Evolutionary conservation across 2,888 invertebrate genomes (phyloP).

Genomic region (Macaria notata): DNA sequence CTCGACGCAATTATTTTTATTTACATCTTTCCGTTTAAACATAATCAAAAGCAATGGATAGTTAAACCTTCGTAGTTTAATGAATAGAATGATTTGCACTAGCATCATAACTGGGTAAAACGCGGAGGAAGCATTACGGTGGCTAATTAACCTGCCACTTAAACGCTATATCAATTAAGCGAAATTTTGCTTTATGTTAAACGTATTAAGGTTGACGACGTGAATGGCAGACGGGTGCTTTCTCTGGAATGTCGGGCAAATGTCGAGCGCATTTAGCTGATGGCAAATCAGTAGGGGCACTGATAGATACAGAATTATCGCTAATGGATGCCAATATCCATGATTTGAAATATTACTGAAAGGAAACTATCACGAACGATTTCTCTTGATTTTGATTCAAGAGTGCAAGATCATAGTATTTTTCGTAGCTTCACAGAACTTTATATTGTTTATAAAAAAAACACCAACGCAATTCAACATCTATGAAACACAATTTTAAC

Average conservation of each 20-base stretch:
- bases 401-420: too few species aligned
- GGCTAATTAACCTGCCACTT: constrained; percentile 40
- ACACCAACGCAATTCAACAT: too few species aligned
- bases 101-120: constrained; percentile 37
- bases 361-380: too few species aligned
- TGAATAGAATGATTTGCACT: constrained; percentile 34
- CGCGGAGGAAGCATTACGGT: constrained; percentile 41
- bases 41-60: constrained; percentile 11
- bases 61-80: constrained; percentile 32
- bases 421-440: too few species aligned
- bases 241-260: constrained; percentile 59
- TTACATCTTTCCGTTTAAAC: constrained; percentile 2
- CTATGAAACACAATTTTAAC: too few species aligned
- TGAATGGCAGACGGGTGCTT: constrained; percentile 43
- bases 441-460: too few species aligned
- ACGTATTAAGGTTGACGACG: constrained; percentile 47
- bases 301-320: too few species aligned
- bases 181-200: constrained; percentile 40
- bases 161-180: constrained; percentile 31
- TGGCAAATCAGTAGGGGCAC: constrained; percentile 6
- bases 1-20: neutral
- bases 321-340: too few species aligned
- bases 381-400: too few species aligned
- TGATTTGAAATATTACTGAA: too few species aligned
- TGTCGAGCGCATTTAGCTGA: constrained; percentile 41